Conservation (phyloP, 2,113 vertebrate genomes). For the Porphyrio hochstetteri region DNA sequence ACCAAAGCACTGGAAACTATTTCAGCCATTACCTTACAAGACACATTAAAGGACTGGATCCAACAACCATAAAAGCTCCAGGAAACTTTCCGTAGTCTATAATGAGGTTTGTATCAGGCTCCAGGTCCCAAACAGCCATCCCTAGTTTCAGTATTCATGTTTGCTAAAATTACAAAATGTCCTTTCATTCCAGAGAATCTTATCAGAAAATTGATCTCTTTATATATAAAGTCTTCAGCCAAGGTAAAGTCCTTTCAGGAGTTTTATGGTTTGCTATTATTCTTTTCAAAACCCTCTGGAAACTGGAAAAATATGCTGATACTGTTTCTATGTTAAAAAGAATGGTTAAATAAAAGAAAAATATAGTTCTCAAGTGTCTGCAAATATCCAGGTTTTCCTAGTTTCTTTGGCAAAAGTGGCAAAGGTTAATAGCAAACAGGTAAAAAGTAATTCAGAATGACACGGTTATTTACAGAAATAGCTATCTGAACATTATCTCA, state of each 20-base stretch:
- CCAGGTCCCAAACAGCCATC: slow-evolving; percentile 1
- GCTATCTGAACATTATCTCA: neutral
- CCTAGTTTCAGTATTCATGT: slow-evolving; percentile 60
- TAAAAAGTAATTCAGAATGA: slow-evolving; percentile 19
- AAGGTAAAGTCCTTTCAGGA: slow-evolving; percentile 60
- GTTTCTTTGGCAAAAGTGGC: slow-evolving; percentile 16
- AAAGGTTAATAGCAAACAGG: slow-evolving; percentile 59
- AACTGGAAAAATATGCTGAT: slow-evolving; percentile 71
- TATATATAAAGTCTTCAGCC: slow-evolving; percentile 63
- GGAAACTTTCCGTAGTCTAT: slow-evolving; percentile 34
- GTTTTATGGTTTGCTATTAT: slow-evolving; percentile 48
- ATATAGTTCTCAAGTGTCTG: slow-evolving; percentile 14
- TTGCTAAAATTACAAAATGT: slow-evolving; percentile 76
- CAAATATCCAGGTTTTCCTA: neutral
- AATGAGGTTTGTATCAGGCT: slow-evolving; percentile 39
- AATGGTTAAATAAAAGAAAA: slow-evolving; percentile 49
- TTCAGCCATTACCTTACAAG: slow-evolving; percentile 34
- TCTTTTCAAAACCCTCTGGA: slow-evolving; percentile 62
- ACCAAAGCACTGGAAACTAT: slow-evolving; percentile 6
- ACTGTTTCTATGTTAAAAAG: slow-evolving; percentile 46
- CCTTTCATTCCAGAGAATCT: slow-evolving; percentile 67
- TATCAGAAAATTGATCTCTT: slow-evolving; percentile 82
- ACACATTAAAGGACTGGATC: neutral
- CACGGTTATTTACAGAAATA: slow-evolving; percentile 53
- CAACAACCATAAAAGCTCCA: slow-evolving; percentile 22